Conservation (phyloP, 2,888 invertebrate genomes). For the Sphaeridia pumilis region DNA sequence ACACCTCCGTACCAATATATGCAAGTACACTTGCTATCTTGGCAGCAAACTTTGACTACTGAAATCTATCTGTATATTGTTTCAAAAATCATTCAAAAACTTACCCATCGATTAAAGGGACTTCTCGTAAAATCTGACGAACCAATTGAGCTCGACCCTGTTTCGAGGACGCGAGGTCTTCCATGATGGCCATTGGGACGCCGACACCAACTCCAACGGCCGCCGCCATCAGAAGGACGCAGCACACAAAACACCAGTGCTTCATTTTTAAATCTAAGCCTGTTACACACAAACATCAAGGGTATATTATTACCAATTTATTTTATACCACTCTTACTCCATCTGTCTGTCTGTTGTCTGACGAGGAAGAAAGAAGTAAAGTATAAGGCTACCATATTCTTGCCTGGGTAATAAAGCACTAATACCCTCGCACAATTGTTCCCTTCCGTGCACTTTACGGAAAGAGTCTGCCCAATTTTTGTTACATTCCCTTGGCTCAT, state of each 20-base stretch:
- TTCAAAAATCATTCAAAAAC: constrained; percentile 16
- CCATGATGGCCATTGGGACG: constrained; percentile 58
- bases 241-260: constrained; percentile 66
- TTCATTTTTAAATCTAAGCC: constrained; percentile 42
- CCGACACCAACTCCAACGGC: constrained; percentile 64
- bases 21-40: no score
- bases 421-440: background rate
- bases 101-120: constrained; percentile 63
- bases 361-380: no score
- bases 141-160: constrained; percentile 64
- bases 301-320: no score
- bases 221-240: constrained; percentile 61
- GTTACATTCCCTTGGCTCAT: background rate
- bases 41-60: no score
- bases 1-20: no score
- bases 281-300: no score
- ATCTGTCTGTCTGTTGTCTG: no score
- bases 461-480: background rate
- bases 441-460: background rate
- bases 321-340: no score
- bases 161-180: constrained; percentile 61
- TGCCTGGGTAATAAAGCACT: no score
- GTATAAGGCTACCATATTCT: no score
- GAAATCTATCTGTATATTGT: no score
- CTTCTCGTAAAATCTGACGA: constrained; percentile 59